phyloP scores from a whole-genome alignment of 2,797 vertebrate species.

The Pangasius mekongensis region DNA sequence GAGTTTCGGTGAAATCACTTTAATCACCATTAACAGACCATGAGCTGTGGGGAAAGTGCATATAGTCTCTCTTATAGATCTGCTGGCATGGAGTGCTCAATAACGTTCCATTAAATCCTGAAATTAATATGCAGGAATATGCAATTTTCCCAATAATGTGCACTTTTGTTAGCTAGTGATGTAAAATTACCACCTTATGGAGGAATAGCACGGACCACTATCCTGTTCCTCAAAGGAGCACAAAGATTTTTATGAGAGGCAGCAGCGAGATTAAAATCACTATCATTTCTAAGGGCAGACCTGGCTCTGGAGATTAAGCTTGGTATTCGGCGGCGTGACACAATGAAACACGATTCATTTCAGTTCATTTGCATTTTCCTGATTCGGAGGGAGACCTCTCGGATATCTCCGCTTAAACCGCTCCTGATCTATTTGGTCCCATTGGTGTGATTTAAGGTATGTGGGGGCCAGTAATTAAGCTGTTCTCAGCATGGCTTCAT shows the following conservation, averaged over 20 bases:
- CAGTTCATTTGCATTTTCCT: constrained; percentile 69
- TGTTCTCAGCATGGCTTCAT: constrained; percentile 69
- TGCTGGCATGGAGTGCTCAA: constrained; percentile 22
- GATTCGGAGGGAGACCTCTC: constrained; percentile 64
- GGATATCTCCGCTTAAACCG: constrained; percentile 67
- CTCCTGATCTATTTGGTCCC: constrained; percentile 78
- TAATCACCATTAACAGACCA: constrained; percentile 47
- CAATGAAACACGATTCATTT: constrained; percentile 31
- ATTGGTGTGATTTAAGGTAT: constrained; percentile 74
- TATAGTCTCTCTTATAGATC: background rate
- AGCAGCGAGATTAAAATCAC: constrained; percentile 53
- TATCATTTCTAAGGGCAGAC: constrained; percentile 65
- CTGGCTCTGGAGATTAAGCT: constrained; percentile 69
- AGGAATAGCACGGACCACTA: constrained; percentile 60
- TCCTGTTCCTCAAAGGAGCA: constrained; percentile 59
- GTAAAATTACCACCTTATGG: constrained; percentile 56
- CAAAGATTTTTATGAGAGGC: constrained; percentile 61
- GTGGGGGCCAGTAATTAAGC: constrained; percentile 73
- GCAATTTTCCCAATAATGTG: constrained; percentile 48
- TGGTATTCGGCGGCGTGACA: constrained; percentile 65
- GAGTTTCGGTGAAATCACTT: constrained; percentile 39
- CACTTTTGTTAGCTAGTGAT: constrained; percentile 57
- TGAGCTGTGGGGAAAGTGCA: constrained; percentile 19
- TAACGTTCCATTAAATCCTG: constrained; percentile 22
- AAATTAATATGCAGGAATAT: background rate